Conservation (phyloP, 2,797 vertebrate species). For the Epinephelus malabaricus region DNA sequence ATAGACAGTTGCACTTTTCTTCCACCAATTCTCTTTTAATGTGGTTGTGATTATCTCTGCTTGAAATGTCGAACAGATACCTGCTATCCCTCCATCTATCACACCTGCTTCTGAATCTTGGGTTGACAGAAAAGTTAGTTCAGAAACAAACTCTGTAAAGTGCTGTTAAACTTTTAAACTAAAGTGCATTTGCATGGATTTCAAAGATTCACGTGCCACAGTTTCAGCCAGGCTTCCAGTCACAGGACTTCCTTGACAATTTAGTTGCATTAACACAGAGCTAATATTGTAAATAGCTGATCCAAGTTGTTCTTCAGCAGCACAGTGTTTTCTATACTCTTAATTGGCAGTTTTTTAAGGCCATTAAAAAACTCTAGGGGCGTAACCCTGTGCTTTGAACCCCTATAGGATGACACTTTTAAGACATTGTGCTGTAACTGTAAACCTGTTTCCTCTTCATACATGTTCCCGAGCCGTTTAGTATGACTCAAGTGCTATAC, state of each 20-base stretch:
- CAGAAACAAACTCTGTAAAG: neutral
- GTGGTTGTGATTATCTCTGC: slow-evolving; percentile 1
- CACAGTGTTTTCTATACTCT: neutral
- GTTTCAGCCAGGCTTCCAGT: neutral
- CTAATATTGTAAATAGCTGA: neutral
- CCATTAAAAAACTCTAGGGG: neutral
- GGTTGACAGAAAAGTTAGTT: neutral
- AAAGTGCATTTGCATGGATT: neutral
- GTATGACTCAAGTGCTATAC: neutral
- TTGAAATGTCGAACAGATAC: slow-evolving; percentile 36
- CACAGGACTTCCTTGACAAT: neutral
- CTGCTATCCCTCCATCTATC: neutral
- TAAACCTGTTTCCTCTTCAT: slow-evolving; percentile 9
- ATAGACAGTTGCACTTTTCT: slow-evolving; percentile 28
- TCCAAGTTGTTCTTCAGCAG: neutral
- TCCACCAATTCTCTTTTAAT: neutral
- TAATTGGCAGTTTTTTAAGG: no score
- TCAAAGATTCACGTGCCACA: neutral
- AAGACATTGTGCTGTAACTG: neutral
- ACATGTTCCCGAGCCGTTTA: slow-evolving; percentile 1
- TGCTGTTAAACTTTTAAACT: neutral
- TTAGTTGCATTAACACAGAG: neutral
- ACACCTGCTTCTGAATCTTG: neutral
- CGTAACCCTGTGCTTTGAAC: neutral
- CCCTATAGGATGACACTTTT: neutral